Percentiles rank a stretch among this genome's conserved stretches.
Evolutionary conservation across 2,113 vertebrate genomes (phyloP).

Genomic region (Onychostruthus taczanowskii): DNA sequence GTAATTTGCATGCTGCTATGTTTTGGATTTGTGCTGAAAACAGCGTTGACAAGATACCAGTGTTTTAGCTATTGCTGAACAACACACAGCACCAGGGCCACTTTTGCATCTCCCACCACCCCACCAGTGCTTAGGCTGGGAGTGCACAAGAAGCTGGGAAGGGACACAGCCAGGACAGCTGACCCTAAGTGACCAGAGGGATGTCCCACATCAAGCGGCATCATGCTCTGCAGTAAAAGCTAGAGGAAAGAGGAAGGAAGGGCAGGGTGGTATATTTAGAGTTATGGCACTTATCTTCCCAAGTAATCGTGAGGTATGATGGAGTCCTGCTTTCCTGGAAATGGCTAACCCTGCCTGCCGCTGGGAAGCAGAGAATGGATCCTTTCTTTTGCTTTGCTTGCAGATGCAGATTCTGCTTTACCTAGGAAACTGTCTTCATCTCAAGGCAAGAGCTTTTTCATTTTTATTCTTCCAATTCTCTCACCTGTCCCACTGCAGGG

Average conservation of each 20-base stretch:
- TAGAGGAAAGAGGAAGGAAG: neutral
- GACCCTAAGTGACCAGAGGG: neutral
- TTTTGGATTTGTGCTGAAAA: neutral
- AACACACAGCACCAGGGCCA: neutral
- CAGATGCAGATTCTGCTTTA: neutral
- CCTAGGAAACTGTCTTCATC: neutral
- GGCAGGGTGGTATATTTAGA: rapidly evolving
- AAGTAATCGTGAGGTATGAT: rapidly evolving
- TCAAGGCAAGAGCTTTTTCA: neutral
- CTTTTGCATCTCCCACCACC: neutral
- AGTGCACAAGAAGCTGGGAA: neutral
- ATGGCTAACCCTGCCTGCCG: neutral
- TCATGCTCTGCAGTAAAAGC: neutral
- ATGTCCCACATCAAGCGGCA: neutral
- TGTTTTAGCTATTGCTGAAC: neutral
- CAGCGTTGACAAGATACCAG: rapidly evolving
- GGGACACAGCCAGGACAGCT: neutral
- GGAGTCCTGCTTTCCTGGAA: neutral
- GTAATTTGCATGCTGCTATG: neutral
- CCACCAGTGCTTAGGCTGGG: neutral
- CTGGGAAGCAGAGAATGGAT: neutral
- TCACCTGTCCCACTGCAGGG: too few relatives aligned
- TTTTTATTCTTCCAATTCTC: neutral
- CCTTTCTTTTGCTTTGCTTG: neutral
- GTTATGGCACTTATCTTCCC: neutral